Percentiles rank a stretch among this genome's conserved stretches.
Evolutionary conservation across 2,888 invertebrate genomes (phyloP).

Genomic region (Torymus aiolomorphi): DNA sequence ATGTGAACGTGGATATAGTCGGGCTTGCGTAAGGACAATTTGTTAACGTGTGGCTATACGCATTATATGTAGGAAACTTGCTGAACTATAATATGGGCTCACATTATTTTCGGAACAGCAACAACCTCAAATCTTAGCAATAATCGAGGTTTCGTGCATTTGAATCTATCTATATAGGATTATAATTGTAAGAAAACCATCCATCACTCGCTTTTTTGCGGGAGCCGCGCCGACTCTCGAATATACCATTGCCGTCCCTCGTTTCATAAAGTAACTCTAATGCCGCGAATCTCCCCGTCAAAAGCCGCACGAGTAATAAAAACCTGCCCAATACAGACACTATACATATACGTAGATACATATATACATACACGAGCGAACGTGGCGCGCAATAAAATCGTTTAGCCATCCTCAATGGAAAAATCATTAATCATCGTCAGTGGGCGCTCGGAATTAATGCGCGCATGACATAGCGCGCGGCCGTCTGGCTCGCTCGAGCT

Average conservation of each 20-base stretch:
- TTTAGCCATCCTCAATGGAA: conserved; percentile 42
- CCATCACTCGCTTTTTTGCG: background rate
- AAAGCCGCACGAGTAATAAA: too few relatives aligned
- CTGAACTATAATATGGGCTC: too few relatives aligned
- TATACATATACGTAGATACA: too few relatives aligned
- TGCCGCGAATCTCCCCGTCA: background rate
- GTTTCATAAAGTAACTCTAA: conserved; percentile 2
- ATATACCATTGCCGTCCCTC: background rate
- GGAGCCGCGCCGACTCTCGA: background rate
- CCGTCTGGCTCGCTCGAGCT: too few relatives aligned
- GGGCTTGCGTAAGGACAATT: too few relatives aligned
- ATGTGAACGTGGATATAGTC: too few relatives aligned
- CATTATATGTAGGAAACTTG: too few relatives aligned
- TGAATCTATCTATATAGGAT: background rate
- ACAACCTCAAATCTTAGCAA: too few relatives aligned
- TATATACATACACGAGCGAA: background rate
- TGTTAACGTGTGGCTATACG: too few relatives aligned
- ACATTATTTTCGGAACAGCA: too few relatives aligned
- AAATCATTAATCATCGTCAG: conserved; percentile 49
- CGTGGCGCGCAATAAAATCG: conserved; percentile 42
- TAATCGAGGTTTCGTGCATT: background rate
- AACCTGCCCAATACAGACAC: too few relatives aligned
- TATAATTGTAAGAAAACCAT: background rate
- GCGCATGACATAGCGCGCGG: too few relatives aligned
- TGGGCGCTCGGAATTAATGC: conserved; percentile 3